phyloP scores from a whole-genome alignment of 2,113 vertebrate genomes.

The Aptenodytes forsteri region DNA sequence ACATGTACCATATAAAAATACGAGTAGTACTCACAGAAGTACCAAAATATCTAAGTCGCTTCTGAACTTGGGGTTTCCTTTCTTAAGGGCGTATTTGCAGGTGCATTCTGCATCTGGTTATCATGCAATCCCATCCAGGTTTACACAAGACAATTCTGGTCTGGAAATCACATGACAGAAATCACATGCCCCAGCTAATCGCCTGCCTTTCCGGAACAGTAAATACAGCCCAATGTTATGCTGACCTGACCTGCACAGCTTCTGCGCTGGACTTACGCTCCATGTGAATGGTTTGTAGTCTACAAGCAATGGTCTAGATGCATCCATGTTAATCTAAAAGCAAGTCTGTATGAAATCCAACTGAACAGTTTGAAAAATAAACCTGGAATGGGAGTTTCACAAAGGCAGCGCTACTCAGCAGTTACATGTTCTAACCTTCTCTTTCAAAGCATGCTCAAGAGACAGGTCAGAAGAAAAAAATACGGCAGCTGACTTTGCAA shows the following conservation, averaged over 20 bases:
- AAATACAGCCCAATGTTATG: fast-evolving
- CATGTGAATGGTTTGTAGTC: not conserved
- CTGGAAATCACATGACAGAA: not conserved
- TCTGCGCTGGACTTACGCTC: not conserved
- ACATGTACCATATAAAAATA: not conserved
- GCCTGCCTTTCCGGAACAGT: not conserved
- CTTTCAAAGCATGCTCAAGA: not conserved
- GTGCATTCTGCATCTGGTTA: not conserved
- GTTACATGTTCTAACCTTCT: not conserved
- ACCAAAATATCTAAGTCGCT: fast-evolving
- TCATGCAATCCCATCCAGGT: fast-evolving
- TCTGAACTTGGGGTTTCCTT: not conserved
- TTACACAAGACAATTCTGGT: not conserved
- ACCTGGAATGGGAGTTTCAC: not conserved
- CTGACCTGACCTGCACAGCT: not conserved
- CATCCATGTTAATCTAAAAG: not conserved
- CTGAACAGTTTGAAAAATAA: not conserved
- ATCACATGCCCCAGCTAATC: not conserved
- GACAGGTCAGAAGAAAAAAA: not conserved
- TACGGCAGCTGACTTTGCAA: not conserved
- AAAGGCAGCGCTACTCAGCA: not conserved
- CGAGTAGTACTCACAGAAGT: not conserved
- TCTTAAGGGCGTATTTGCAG: fast-evolving
- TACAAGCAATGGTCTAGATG: not conserved
- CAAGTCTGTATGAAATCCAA: not conserved